Base-by-base conservation (phyloP, 2,113 vertebrate species). In the Muntiacus muntjak region DNA sequence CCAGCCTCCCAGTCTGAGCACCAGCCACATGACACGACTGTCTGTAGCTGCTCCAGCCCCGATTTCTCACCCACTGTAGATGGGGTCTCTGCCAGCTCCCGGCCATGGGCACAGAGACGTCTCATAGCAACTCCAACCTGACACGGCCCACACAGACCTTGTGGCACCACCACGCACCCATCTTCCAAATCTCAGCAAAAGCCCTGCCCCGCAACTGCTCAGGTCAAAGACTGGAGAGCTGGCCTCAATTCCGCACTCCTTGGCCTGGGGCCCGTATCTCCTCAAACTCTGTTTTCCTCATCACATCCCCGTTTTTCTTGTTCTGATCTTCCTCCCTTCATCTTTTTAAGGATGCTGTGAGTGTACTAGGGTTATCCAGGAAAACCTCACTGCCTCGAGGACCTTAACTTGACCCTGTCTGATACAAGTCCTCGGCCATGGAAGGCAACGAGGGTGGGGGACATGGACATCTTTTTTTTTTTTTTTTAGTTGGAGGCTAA, bases 1-100 rank as follows among this genome's bases (percentile, higher is more conserved):
- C 71, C 81, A 36, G 81, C 4, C n/a, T 55, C 21, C 2, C 52
- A n/a, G 62, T 3, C 12, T 28, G 21, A 57, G 19, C 6, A 12
- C 62, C 28, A 19, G 16, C 50, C 30, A n/a, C 28, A 74, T 1
- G 7, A 30, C 5, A 40, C 0, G 0, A n/a, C 79, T 0, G 0
- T 43, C 45, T 43, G 11, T 26, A 81, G 78, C 17, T 13, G 47
- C 47, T 26, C 43, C 55, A 33, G 89, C 28, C 23, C 30, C n/a
- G 3, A 25, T 2, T 36, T n/a, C 43, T 60, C 30, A 16, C 64
- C 36, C 28, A 13, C 7, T 25, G 16, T 33, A 23, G 67, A 43
- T 50, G 23, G 2, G 36, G 47, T n/a, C 28, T 92, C 50, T 62
- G 23, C 50, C 28, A 25, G 62, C 28, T 45, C 79, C 62, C 2